Evolutionary conservation across 2,113 vertebrate species (phyloP).

Genomic region (Axis porcinus): DNA sequence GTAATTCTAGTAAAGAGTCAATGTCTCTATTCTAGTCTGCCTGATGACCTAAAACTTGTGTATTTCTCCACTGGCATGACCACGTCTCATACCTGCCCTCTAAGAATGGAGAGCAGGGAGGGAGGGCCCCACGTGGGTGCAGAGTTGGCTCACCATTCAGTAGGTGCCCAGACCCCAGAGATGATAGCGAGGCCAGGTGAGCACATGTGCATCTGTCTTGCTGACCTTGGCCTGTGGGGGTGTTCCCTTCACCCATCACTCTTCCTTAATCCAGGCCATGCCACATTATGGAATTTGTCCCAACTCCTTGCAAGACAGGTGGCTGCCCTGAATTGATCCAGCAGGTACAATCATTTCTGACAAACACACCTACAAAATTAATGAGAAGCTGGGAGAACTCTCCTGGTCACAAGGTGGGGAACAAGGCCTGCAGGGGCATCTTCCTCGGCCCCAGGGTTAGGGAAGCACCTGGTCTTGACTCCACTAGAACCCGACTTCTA

Average conservation of each 20-base stretch:
- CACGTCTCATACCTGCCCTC: background rate
- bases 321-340: background rate
- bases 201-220: background rate
- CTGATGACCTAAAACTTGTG: background rate
- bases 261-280: background rate
- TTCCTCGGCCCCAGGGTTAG: background rate
- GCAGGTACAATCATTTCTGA: background rate
- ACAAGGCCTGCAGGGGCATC: background rate
- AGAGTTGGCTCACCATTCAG: background rate
- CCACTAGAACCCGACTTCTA: background rate
- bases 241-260: background rate
- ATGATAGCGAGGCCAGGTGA: background rate
- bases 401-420: background rate
- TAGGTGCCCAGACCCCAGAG: background rate
- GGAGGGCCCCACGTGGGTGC: rapidly evolving
- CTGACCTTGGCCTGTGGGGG: background rate
- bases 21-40: background rate
- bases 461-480: background rate
- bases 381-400: background rate
- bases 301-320: background rate
- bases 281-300: background rate
- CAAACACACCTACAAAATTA: background rate
- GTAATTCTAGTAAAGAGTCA: background rate
- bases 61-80: background rate
- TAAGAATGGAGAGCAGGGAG: background rate